Evolutionary conservation across 1,140 invertebrate genomes (phyloP).

Genomic region (Coelopa frigida): DNA sequence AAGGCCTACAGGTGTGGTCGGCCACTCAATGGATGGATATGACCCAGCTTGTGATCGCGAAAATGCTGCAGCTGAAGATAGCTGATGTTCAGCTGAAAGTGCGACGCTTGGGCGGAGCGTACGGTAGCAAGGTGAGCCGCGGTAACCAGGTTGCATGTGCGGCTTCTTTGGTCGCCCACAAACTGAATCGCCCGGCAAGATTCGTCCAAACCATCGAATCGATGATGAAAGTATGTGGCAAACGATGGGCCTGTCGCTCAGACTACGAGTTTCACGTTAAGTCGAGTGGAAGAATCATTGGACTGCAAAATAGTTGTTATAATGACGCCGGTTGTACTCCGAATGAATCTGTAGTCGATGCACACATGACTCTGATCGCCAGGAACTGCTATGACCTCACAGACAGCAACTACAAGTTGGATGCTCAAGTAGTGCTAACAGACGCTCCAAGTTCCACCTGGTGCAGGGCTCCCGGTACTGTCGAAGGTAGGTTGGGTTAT

Average conservation of each 20-base stretch:
- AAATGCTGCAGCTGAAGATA: slow-evolving; percentile 47
- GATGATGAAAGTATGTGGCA: slow-evolving; percentile 59
- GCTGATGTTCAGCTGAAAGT: slow-evolving; percentile 57
- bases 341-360: slow-evolving; percentile 50
- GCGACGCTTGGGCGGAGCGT: slow-evolving; percentile 62
- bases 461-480: slow-evolving; percentile 53
- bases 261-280: slow-evolving; percentile 56
- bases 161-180: slow-evolving; percentile 55
- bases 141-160: slow-evolving; percentile 50
- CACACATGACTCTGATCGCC: slow-evolving; percentile 37
- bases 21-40: slow-evolving; percentile 61
- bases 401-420: slow-evolving; percentile 47
- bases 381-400: slow-evolving; percentile 54
- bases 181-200: slow-evolving; percentile 54
- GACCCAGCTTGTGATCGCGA: slow-evolving; percentile 53
- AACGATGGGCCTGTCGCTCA: slow-evolving; percentile 49
- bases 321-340: slow-evolving; percentile 54
- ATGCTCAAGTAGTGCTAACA: slow-evolving; percentile 50
- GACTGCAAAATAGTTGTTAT: slow-evolving; percentile 54
- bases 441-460: slow-evolving; percentile 57
- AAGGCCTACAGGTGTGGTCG: slow-evolving; percentile 55
- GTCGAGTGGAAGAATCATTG: slow-evolving; percentile 57
- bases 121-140: slow-evolving; percentile 60
- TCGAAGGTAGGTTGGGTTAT: too few species aligned
- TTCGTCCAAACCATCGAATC: slow-evolving; percentile 58